phyloP scores from a whole-genome alignment of 1,140 invertebrate species.

The Eumeta japonica region DNA sequence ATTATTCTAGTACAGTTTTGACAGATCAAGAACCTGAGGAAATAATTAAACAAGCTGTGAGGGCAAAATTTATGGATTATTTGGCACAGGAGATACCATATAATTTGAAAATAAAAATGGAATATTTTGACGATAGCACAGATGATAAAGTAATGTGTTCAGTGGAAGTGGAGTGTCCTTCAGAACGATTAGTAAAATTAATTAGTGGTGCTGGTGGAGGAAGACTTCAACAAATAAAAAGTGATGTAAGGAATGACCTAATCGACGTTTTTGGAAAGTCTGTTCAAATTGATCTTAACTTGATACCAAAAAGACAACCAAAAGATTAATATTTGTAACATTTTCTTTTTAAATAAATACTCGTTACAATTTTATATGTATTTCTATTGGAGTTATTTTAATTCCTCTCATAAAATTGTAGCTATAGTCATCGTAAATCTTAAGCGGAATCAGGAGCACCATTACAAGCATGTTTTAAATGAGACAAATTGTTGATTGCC shows the following conservation, averaged over 20 bases:
- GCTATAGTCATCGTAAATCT: too few species aligned
- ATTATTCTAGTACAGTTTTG: conserved; percentile 64
- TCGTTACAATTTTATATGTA: neutral
- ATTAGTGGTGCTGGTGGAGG: conserved; percentile 67
- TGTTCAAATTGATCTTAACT: conserved; percentile 30
- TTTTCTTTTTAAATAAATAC: neutral
- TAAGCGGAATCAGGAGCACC: too few species aligned
- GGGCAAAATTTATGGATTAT: conserved; percentile 77
- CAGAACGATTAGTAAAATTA: conserved; percentile 60
- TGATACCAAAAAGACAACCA: conserved; percentile 26
- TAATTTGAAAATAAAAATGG: conserved; percentile 63
- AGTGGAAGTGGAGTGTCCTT: conserved; percentile 64
- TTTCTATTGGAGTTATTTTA: neutral
- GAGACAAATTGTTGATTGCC: too few species aligned
- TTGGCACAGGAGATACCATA: conserved; percentile 84
- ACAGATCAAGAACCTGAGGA: conserved; percentile 70
- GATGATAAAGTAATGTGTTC: conserved; percentile 62
- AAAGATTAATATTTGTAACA: neutral
- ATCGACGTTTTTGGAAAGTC: conserved; percentile 37
- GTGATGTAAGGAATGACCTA: conserved; percentile 49
- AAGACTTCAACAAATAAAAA: conserved; percentile 66
- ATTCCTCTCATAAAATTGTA: too few species aligned
- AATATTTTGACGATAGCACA: conserved; percentile 64
- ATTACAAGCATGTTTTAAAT: too few species aligned
- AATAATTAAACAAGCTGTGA: conserved; percentile 70